These are phyloP conservation scores for Spodoptera exigua DNA, from an alignment of 2,888 invertebrate genomes.

Conservation along the genomic window DNA sequence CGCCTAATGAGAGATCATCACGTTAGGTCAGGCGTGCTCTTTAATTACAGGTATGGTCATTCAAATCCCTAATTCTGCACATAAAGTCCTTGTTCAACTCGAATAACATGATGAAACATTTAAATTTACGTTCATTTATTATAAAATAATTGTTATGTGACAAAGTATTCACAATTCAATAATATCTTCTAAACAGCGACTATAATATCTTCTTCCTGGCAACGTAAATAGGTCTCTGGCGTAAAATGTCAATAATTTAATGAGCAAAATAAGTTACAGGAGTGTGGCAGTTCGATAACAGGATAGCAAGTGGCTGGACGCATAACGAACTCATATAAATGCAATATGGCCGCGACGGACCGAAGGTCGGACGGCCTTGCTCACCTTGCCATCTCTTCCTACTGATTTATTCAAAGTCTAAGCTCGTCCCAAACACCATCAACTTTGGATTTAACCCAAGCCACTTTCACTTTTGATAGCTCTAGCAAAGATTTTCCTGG, in stretches of 20 bases:
- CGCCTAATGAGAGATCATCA: slow-evolving; percentile 50
- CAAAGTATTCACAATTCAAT: too few species aligned
- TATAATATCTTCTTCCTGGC: slow-evolving; percentile 2
- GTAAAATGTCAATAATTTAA: slow-evolving; percentile 62
- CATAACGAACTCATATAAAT: slow-evolving; percentile 79
- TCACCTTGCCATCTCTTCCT: slow-evolving; percentile 70
- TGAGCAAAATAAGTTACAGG: slow-evolving; percentile 66
- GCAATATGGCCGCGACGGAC: slow-evolving; percentile 69
- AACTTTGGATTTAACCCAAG: slow-evolving; percentile 63
- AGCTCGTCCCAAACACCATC: slow-evolving; percentile 64
- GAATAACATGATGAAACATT: background rate
- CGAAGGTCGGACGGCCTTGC: slow-evolving; percentile 41
- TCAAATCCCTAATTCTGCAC: slow-evolving; percentile 9
- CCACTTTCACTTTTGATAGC: slow-evolving; percentile 66
- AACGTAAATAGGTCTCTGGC: slow-evolving; percentile 55
- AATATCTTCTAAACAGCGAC: slow-evolving; percentile 21
- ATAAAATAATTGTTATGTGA: slow-evolving; percentile 21
- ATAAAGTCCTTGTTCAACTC: background rate
- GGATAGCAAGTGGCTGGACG: slow-evolving; percentile 60
- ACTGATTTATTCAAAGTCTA: slow-evolving; percentile 78
- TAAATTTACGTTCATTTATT: too few species aligned
- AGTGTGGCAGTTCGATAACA: slow-evolving; percentile 65
- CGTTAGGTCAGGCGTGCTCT: slow-evolving; percentile 32
- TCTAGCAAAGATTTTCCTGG: slow-evolving; percentile 45
- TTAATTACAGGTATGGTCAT: slow-evolving; percentile 21